Percentiles rank a stretch among this genome's conserved stretches.
These are phyloP conservation scores for Chrysaora quinquecirrha DNA, from an alignment of 30 jellyfish, hydroid and myxozoan genomes.

Conservation along the genomic window DNA sequence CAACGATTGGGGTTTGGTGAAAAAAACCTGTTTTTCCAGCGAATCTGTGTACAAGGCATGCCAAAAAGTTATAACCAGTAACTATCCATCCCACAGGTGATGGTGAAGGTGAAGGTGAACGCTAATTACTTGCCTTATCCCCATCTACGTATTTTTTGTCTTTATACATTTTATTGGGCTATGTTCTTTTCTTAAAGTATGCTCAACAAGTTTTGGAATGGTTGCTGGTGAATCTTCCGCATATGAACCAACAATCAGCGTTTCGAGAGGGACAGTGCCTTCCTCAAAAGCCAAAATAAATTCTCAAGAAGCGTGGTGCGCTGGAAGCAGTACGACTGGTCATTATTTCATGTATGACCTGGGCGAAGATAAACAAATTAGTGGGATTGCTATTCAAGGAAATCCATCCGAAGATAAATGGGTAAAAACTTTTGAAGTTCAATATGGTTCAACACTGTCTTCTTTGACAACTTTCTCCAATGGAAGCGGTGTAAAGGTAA, in stretches of 20 bases:
- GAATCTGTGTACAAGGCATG: too few relatives aligned
- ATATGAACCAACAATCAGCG: conserved; percentile 30
- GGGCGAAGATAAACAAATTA: conserved; percentile 22
- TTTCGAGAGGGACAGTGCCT: conserved; percentile 45
- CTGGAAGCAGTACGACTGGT: not conserved
- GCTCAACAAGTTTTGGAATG: conserved; percentile 54
- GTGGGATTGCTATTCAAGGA: conserved; percentile 69
- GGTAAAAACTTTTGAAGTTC: conserved; percentile 45
- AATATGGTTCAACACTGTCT: conserved; percentile 15
- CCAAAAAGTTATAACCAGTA: too few relatives aligned
- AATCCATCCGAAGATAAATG: conserved; percentile 33
- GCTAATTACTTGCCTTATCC: too few relatives aligned
- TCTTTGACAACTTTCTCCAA: conserved; percentile 49
- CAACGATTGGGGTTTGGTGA: too few relatives aligned
- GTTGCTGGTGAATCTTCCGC: conserved; percentile 32
- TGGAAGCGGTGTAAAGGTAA: too few relatives aligned
- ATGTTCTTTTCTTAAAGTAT: too few relatives aligned
- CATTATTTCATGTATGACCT: conserved; percentile 42
- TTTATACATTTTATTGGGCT: too few relatives aligned
- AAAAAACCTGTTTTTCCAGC: too few relatives aligned
- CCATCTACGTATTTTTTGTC: too few relatives aligned
- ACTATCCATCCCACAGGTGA: too few relatives aligned
- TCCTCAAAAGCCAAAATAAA: conserved; percentile 15
- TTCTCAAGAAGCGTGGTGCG: conserved; percentile 48
- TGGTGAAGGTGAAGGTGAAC: too few relatives aligned